Conservation (phyloP, 2,113 vertebrate species). For the Brachyistius frenatus region DNA sequence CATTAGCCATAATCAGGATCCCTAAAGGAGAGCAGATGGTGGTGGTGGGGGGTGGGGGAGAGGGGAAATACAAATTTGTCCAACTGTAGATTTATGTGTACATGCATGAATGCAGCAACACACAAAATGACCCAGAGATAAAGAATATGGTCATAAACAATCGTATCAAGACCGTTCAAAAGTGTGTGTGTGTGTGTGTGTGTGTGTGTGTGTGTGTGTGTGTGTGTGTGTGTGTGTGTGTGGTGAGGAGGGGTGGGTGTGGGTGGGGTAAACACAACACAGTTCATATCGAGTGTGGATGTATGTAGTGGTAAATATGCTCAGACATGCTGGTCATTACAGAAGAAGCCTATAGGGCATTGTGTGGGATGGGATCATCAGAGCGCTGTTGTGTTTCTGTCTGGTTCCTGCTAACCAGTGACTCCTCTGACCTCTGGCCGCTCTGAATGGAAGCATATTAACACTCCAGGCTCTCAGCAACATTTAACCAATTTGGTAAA, state of each 20-base stretch:
- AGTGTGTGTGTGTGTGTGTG: background rate
- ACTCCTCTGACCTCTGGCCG: conserved; percentile 76
- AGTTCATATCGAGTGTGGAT: conserved; percentile 49
- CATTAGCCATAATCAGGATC: conserved; percentile 79
- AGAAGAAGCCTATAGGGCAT: conserved; percentile 69
- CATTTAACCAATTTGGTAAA: conserved; percentile 86
- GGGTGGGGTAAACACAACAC: conserved; percentile 44
- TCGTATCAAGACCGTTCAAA: conserved; percentile 12
- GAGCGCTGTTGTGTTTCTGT: conserved; percentile 73
- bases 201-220: too few relatives aligned
- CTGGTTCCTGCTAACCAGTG: conserved; percentile 70
- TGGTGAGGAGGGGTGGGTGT: background rate
- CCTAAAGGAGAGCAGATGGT: conserved; percentile 77
- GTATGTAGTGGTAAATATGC: conserved; percentile 66
- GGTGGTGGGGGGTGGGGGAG: conserved; percentile 51
- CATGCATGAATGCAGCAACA: conserved; percentile 18
- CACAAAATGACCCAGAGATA: conserved; percentile 34
- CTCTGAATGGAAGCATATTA: conserved; percentile 85
- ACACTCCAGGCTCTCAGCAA: conserved; percentile 83
- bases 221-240: background rate
- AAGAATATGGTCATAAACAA: conserved; percentile 19
- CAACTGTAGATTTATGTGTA: conserved; percentile 34
- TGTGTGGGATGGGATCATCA: conserved; percentile 70
- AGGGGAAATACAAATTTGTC: conserved; percentile 52
- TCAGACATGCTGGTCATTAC: conserved; percentile 72